A percentile compares a stretch with the other conserved stretches of the same genome.
These are phyloP conservation scores for Eudasyphora cyanicolor DNA, from an alignment of 2,888 invertebrate species.

Conservation along the genomic window DNA sequence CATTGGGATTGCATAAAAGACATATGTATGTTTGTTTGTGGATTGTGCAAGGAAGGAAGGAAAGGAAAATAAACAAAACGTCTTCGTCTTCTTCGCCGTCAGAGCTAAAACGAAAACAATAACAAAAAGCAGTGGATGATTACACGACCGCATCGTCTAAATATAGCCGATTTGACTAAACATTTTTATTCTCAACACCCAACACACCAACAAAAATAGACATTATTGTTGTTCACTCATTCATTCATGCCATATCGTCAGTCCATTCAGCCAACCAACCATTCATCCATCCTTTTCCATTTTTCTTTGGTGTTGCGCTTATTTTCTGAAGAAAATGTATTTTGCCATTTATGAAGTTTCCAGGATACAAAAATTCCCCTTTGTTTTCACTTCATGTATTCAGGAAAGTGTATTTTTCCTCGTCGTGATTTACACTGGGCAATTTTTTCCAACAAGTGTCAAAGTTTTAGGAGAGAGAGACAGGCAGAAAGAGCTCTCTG, in stretches of 20 bases:
- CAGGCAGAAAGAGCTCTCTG: too few relatives aligned
- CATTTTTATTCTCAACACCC: background rate
- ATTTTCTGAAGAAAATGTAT: background rate
- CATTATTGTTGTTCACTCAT: background rate
- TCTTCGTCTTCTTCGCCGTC: too few relatives aligned
- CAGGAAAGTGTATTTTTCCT: too few relatives aligned
- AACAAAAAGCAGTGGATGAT: constrained; percentile 10
- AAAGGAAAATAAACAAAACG: constrained; percentile 22
- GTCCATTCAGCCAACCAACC: too few relatives aligned
- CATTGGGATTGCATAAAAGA: background rate
- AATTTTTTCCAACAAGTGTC: too few relatives aligned
- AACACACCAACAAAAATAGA: constrained; percentile 5
- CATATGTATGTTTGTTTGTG: too few relatives aligned
- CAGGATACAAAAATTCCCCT: background rate
- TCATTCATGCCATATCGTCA: constrained; percentile 5
- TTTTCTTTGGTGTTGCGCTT: background rate
- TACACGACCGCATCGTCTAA: constrained; percentile 28
- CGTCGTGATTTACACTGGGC: too few relatives aligned
- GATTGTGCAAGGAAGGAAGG: background rate
- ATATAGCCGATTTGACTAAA: constrained; percentile 28
- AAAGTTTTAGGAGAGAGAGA: too few relatives aligned
- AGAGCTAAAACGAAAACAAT: constrained; percentile 20
- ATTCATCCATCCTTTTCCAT: background rate
- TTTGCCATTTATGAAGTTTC: background rate
- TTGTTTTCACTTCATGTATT: too few relatives aligned